Evolutionary conservation across 2,113 vertebrate species (phyloP).

Genomic region (Bubo blakistoni): DNA sequence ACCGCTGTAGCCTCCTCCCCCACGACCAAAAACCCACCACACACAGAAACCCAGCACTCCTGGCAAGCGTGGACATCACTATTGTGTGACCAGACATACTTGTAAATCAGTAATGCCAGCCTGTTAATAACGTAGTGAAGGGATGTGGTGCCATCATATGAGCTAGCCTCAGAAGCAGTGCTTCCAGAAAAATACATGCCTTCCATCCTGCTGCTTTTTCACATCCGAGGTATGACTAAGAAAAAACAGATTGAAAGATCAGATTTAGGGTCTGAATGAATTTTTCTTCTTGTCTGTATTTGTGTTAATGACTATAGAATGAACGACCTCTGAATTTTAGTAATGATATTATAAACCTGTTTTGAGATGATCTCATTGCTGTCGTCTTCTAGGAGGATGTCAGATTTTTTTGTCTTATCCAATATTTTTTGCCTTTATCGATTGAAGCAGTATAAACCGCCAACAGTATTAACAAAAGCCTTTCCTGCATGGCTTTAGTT

Average conservation of each 20-base stretch:
- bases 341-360: not conserved
- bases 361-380: not conserved
- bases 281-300: not conserved
- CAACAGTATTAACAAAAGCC: not conserved
- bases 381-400: not conserved
- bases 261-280: not conserved
- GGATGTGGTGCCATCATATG: not conserved
- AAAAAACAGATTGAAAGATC: not conserved
- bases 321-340: not conserved
- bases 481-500: not conserved
- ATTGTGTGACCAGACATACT: rapidly evolving
- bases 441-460: not conserved
- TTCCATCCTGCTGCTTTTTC: not conserved
- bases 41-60: too few relatives aligned
- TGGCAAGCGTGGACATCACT: not conserved
- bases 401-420: not conserved
- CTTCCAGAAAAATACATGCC: not conserved
- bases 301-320: not conserved
- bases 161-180: not conserved
- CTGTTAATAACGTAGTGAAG: not conserved
- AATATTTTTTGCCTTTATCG: not conserved
- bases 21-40: too few relatives aligned
- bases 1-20: too few relatives aligned
- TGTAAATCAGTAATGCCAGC: not conserved
- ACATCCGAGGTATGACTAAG: not conserved